These are phyloP conservation scores for Phthorimaea operculella DNA, from an alignment of 1,140 invertebrate species.

Conservation along the genomic window DNA sequence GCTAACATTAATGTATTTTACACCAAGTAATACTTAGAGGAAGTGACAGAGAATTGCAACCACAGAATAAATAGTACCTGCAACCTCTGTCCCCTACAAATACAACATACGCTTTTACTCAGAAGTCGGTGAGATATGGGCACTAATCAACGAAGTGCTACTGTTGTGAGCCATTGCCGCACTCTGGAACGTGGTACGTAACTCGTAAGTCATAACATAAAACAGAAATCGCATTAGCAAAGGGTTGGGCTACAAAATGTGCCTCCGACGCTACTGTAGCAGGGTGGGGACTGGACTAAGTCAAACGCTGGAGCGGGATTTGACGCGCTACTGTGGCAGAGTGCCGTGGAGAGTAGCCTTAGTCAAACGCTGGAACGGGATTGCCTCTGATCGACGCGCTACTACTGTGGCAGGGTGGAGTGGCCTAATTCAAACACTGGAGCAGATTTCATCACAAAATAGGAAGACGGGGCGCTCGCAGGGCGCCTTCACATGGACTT, in stretches of 20 bases:
- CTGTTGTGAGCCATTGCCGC: too few relatives aligned
- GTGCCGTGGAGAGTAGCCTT: too few relatives aligned
- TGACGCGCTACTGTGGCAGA: too few relatives aligned
- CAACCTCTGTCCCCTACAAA: neutral
- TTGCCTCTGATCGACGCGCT: too few relatives aligned
- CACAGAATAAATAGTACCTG: too few relatives aligned
- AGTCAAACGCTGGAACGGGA: neutral
- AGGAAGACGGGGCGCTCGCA: too few relatives aligned
- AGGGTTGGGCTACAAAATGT: conserved; percentile 27
- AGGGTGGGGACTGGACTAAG: neutral
- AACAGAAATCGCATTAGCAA: conserved; percentile 47
- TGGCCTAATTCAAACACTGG: too few relatives aligned
- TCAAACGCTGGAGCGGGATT: neutral
- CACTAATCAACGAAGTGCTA: neutral
- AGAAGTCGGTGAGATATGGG: neutral
- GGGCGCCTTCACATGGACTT: too few relatives aligned
- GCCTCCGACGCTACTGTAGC: neutral
- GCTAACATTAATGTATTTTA: too few relatives aligned
- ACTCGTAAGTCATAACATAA: conserved; percentile 46
- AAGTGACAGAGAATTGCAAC: too few relatives aligned
- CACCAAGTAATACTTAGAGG: too few relatives aligned
- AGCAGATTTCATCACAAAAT: neutral
- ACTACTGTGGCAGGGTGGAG: too few relatives aligned
- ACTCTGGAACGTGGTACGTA: conserved; percentile 4
- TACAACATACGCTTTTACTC: neutral